These are phyloP conservation scores for Cryptotis parvus DNA, from an alignment of 2,113 vertebrate species.

Conservation along the genomic window DNA sequence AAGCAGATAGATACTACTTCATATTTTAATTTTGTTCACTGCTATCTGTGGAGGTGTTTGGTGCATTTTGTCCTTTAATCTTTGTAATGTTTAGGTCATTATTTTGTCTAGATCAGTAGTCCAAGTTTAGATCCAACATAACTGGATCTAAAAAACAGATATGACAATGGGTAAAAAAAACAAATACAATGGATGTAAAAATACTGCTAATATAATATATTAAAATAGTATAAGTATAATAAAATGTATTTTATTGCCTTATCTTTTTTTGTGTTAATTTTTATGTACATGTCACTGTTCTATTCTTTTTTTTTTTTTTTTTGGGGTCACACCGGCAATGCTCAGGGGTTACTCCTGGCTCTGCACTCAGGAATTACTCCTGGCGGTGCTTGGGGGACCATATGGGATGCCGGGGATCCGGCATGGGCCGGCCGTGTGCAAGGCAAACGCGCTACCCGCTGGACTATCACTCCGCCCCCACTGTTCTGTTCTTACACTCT, in stretches of 20 bases:
- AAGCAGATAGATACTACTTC: background rate
- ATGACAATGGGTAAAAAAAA: background rate
- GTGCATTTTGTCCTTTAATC: background rate
- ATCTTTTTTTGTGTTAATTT: background rate
- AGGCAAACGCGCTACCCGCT: too few relatives aligned
- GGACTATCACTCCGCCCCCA: too few relatives aligned
- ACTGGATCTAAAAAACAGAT: background rate
- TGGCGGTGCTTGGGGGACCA: too few relatives aligned
- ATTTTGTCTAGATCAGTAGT: slow-evolving; percentile 25
- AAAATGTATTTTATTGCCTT: slow-evolving; percentile 19
- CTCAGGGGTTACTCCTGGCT: too few relatives aligned
- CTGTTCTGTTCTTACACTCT: background rate
- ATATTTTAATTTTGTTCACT: slow-evolving; percentile 31
- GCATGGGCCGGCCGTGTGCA: too few relatives aligned
- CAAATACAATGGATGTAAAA: too few relatives aligned
- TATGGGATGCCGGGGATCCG: too few relatives aligned
- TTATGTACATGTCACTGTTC: background rate
- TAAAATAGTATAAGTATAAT: slow-evolving; percentile 15
- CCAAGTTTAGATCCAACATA: background rate
- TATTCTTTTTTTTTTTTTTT: too few relatives aligned
- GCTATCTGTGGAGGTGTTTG: slow-evolving; percentile 34
- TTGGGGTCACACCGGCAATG: too few relatives aligned
- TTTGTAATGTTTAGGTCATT: background rate
- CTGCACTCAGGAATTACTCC: too few relatives aligned
- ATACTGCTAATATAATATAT: background rate